phyloP scores from a whole-genome alignment of 2,113 vertebrate genomes.

The Capreolus pygargus region DNA sequence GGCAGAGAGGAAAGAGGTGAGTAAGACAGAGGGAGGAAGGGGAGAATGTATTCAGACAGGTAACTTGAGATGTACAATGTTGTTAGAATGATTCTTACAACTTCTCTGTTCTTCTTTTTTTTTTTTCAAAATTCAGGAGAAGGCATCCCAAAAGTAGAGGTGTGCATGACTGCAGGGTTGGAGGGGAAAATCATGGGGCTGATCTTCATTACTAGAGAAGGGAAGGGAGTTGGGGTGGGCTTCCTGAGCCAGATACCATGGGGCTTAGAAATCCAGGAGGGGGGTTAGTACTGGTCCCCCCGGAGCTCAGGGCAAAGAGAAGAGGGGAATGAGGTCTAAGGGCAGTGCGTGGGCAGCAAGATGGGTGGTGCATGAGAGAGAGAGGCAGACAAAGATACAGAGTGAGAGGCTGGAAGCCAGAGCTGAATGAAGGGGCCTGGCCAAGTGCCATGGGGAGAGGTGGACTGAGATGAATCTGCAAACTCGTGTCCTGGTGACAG shows the following conservation, averaged over 20 bases:
- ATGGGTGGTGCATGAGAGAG: background rate
- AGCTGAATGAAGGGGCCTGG: background rate
- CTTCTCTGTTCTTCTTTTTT: background rate
- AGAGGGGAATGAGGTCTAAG: background rate
- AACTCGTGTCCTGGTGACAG: background rate
- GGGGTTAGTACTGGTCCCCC: background rate
- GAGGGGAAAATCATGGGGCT: fast-evolving
- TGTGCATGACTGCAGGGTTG: too few relatives aligned
- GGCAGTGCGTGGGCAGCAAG: background rate
- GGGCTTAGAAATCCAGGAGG: background rate
- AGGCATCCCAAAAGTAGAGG: background rate
- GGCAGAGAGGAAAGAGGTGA: fast-evolving
- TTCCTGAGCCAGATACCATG: background rate
- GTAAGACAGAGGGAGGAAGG: background rate
- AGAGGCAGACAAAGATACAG: background rate
- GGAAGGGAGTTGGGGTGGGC: fast-evolving
- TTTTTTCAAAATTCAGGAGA: background rate
- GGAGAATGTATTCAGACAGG: background rate
- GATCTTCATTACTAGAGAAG: background rate
- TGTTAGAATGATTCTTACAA: background rate
- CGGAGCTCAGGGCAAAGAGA: background rate
- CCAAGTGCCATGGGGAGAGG: background rate
- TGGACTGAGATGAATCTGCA: background rate
- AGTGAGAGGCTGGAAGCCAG: background rate
- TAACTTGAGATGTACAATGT: background rate